Base-by-base conservation (phyloP, 1,140 invertebrate species). In the Lasaia peninsularis region DNA sequence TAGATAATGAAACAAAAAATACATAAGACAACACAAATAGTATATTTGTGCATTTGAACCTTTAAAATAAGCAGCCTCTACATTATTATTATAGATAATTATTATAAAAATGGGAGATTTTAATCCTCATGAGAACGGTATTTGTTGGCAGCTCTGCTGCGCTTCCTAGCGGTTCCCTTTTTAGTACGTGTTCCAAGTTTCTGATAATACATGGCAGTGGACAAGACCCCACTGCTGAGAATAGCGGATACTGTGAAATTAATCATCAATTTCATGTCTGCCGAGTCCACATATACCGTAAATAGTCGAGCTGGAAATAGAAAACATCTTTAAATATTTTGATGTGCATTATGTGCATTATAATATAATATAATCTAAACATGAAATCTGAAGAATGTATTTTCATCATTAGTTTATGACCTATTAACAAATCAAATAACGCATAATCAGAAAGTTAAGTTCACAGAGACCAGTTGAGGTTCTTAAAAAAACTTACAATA, bases 271-370 rank as follows among this genome's bases (percentile, higher is more conserved):
- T 92, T 91, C 21, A 78, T 65, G 74, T 94, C 93, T n/a, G 88
- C 91, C 1, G 93, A 93, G 70, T 94, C 93, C 62, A 94, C 84
- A 54, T 84, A 91, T 2, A 94, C 91, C 0, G 93, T 94, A 67
- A 92, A 93, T 20, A 94, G 90, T 53, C 93, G 89, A 48, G 93
- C 93, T 94, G 82, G 64, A 91, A 79, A 21, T 12, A 62, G 58
- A 10, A 28, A 28, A 5, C 24, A 4, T 28, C 8, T 28, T 0
- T 1, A 24, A 28, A 0, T 7, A 28, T 6, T 24, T 2, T 28
- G 24, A 28, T 0, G 5, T 28, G 24, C 24, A 28, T 28, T 28
- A 0, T 0, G 24, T 28, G 4, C 7, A 28, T 28, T 28, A 7
- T 28, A 5, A 28, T 1, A 5, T 6, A 28, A 0, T 28, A 6